Conservation (phyloP, 2,888 invertebrate genomes). For the Baccha elongata region DNA sequence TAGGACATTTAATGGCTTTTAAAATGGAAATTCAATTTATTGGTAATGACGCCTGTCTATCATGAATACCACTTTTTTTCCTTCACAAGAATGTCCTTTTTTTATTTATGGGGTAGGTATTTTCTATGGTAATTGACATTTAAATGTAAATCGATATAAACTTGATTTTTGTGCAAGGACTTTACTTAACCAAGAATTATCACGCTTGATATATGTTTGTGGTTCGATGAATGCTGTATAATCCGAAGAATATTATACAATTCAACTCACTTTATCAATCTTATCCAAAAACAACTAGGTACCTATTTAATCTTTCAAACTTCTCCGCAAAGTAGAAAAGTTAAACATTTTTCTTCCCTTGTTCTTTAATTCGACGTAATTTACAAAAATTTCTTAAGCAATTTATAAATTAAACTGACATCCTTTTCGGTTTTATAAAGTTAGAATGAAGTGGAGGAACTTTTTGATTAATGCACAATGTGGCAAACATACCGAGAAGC, state of each 20-base stretch:
- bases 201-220: neutral
- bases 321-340: neutral
- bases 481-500: neutral
- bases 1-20: slow-evolving; percentile 9
- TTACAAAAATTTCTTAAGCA: slow-evolving; percentile 22
- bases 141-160: slow-evolving; percentile 19
- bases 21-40: slow-evolving; percentile 59
- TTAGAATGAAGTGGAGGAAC: slow-evolving; percentile 13
- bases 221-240: neutral
- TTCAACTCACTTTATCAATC: neutral
- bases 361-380: slow-evolving; percentile 32
- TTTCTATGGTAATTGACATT: slow-evolving; percentile 16
- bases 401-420: slow-evolving; percentile 48
- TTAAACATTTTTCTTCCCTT: neutral
- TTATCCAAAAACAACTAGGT: too few species aligned
- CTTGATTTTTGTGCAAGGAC: neutral
- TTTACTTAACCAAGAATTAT: neutral
- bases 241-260: neutral
- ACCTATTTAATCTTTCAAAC: slow-evolving; percentile 17
- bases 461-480: slow-evolving; percentile 63
- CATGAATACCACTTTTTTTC: slow-evolving; percentile 36
- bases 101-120: neutral
- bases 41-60: slow-evolving; percentile 61
- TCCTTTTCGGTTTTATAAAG: neutral
- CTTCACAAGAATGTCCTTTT: neutral